phyloP scores from a whole-genome alignment of 1,140 invertebrate species.

The Drosophila tani region DNA sequence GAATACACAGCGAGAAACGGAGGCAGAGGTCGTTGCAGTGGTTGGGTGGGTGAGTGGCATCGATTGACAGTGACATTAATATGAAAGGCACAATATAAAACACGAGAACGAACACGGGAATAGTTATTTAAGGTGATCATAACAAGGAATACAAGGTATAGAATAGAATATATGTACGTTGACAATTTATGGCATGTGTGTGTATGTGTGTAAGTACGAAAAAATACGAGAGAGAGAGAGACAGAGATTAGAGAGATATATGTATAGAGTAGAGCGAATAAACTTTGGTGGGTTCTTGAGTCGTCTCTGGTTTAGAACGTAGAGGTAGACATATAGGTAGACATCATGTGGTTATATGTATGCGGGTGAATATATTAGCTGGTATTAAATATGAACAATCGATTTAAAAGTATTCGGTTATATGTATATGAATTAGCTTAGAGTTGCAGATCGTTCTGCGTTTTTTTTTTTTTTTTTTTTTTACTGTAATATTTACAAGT shows the following conservation, averaged over 20 bases:
- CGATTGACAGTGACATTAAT: slow-evolving; percentile 35
- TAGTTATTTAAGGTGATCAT: slow-evolving; percentile 39
- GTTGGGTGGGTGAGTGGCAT: slow-evolving; percentile 8
- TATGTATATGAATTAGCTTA: slow-evolving; percentile 39
- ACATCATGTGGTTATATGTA: slow-evolving; percentile 29
- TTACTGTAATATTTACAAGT: slow-evolving; percentile 33
- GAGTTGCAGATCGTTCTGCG: slow-evolving; percentile 2
- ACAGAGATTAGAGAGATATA: slow-evolving; percentile 37
- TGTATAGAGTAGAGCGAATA: slow-evolving; percentile 18
- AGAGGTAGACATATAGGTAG: slow-evolving; percentile 22
- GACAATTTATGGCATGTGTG: slow-evolving; percentile 22
- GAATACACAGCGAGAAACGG: slow-evolving; percentile 49
- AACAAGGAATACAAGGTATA: slow-evolving; percentile 34
- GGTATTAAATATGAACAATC: slow-evolving; percentile 31
- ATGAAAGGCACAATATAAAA: slow-evolving; percentile 34
- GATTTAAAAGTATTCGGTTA: slow-evolving; percentile 28
- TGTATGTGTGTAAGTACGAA: slow-evolving; percentile 9
- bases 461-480: slow-evolving; percentile 10
- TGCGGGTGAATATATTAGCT: slow-evolving; percentile 34
- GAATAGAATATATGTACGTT: slow-evolving; percentile 13
- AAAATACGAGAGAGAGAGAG: slow-evolving; percentile 30
- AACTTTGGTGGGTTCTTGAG: slow-evolving; percentile 2
- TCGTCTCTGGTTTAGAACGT: slow-evolving; percentile 10
- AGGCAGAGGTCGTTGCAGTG: slow-evolving; percentile 42
- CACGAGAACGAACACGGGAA: slow-evolving; percentile 36